Evolutionary conservation across 2,797 vertebrate genomes (phyloP), one percentile per base, ranked within the genome.

Genomic region (Micromesistius poutassou): DNA sequence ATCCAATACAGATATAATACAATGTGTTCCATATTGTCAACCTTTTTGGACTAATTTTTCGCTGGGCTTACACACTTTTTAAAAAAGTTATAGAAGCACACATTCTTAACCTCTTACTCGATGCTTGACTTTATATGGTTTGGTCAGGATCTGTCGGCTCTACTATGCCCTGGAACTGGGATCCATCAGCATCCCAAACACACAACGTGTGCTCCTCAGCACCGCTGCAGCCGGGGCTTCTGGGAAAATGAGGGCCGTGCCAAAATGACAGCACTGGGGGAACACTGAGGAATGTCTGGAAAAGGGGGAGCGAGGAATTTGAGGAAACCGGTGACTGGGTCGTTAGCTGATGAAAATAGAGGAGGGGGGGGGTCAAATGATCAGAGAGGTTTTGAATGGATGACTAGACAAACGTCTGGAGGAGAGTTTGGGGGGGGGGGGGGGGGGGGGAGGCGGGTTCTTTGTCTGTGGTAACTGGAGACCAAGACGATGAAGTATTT

Each of bases 251-350:
- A 88, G 80, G 87, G 80, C 73, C 10, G 74, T 87, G 89, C 91
- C 89, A 92, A 68, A 92, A 87, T 30, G 85, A 80, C 80, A 87
- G 86, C 89, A 90, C 88, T 78, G 5, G 77, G 87, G 90, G 90
- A 92, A 87, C 88, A 28, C 76, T 75, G 73, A 89, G 87, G 92
- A 94, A 93, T 94, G 92, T 93, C 87, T 92, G 86, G 82, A 89
- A 90, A 88, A 89, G 79, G 55, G 76, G 83, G 72, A 82, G 66
- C 25, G 62, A 76, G n/a, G 16, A 90, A 89, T 89, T 92, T 91
- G 86, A 79, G 88, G 72, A 89, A 90, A 85, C 81, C 30, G 86
- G 82, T 71, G 80, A 78, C 77, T 16, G 62, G 77, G 79, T 88
- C 1, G 55, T 25, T 62, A 2, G 55, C 55, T 62, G 55, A 62